Evolutionary conservation across 2,888 invertebrate species (phyloP).

Genomic region (Proisotoma minuta): DNA sequence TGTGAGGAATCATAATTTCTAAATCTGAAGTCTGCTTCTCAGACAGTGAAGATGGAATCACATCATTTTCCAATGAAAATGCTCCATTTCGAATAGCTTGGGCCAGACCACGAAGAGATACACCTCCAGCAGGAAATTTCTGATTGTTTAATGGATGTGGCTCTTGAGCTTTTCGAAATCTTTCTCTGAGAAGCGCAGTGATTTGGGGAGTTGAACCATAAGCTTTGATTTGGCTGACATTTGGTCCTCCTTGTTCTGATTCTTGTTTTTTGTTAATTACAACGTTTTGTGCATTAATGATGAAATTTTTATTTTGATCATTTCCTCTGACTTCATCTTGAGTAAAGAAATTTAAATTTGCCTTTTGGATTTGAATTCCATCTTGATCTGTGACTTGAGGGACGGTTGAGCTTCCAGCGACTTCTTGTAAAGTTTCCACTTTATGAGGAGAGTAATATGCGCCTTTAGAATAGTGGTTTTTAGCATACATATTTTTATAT

Average conservation of each 20-base stretch:
- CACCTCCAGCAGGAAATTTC: slow-evolving; percentile 16
- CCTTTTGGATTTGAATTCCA: not conserved
- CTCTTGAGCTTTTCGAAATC: slow-evolving; percentile 12
- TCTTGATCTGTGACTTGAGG: not conserved
- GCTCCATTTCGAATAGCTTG: slow-evolving; percentile 22
- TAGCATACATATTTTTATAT: not conserved
- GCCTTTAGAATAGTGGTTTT: not conserved
- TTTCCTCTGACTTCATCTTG: not conserved
- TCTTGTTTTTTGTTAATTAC: not conserved
- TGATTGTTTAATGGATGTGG: slow-evolving; percentile 11
- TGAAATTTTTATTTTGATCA: not conserved
- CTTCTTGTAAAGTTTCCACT: not conserved
- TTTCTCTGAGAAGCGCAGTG: slow-evolving; percentile 14
- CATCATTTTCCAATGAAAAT: slow-evolving; percentile 14
- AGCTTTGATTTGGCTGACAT: slow-evolving; percentile 13
- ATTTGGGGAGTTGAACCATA: slow-evolving; percentile 18
- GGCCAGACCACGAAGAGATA: slow-evolving; percentile 16
- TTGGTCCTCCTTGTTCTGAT: not conserved
- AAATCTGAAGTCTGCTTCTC: not conserved
- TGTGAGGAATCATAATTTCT: not conserved
- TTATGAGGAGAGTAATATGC: slow-evolving; percentile 1
- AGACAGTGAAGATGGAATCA: slow-evolving; percentile 2
- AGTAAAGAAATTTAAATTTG: not conserved
- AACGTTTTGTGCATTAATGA: not conserved
- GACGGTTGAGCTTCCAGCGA: not conserved